Base-by-base conservation (phyloP, 2,888 invertebrate species). In the Imbricaverruca yamaguchii region DNA sequence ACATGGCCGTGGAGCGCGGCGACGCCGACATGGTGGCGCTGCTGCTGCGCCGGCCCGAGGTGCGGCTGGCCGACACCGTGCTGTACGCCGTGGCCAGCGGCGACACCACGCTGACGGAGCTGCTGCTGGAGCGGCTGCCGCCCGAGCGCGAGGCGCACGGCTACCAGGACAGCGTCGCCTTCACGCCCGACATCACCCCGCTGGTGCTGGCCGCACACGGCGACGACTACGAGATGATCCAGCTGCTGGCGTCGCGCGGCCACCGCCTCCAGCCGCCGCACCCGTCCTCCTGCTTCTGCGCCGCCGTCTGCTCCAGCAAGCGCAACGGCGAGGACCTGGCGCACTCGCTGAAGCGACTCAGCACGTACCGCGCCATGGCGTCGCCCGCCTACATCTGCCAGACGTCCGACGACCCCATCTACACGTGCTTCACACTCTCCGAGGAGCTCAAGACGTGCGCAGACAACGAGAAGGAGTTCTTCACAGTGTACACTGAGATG, bases 351-450 rank as follows among this genome's bases (percentile, higher is more conserved):
- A 79, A 79, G 57, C 56, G 79, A 25, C 57, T 79, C 23, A 21
- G 57, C 79, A 59, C 79, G 57, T 79, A 79, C 25, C 79, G 79
- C 15, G 82, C 82, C n/a, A 57, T 74, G 23, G 69, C 78, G 4
- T 59, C 80, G 15, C 82, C 82, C 8, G 82, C 82, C 39, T 82
- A 82, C 77, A 82, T 82, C 57, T 80, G 80, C 21, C 59, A 80
- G n/a, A 82, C 67, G 18, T 81, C 74, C 11, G 61, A 21, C 1
- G 82, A 82, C 59, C 82, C 82, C 21, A 77, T 82, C 0, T 23
- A 56, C 57, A 80, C 69, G 59, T 80, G 74, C 18, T 82, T 82
- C 74, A 78, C 80, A 11, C 80, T 80, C 53, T 21, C 80, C 11
- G 65, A 67, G 55, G 74, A 80, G 56, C 80, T 80, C 39, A 13